Conservation (phyloP, 2,797 vertebrate species). For the Lagorchestes hirsutus region DNA sequence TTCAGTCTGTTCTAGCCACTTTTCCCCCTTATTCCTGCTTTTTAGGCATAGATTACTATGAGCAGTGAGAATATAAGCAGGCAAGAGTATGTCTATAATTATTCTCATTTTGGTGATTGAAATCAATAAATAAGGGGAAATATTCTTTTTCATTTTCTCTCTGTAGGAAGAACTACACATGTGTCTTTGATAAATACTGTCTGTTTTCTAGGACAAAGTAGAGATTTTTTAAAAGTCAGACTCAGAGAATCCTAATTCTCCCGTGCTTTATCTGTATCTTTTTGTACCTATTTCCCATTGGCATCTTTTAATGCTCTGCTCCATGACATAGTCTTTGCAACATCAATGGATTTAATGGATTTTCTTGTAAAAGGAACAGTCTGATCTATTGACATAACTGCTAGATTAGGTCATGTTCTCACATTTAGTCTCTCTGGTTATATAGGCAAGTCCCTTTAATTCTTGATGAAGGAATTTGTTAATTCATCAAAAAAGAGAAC, state of each 20-base stretch:
- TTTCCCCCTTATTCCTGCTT: neutral
- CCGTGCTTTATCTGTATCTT: neutral
- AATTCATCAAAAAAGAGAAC: neutral
- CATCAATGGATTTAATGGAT: neutral
- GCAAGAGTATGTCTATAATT: neutral
- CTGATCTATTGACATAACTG: neutral
- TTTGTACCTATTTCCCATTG: neutral
- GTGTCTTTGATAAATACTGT: neutral
- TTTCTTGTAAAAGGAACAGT: neutral
- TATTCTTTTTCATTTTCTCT: neutral
- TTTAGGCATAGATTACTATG: constrained; percentile 31
- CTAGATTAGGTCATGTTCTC: neutral
- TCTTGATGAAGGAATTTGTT: neutral
- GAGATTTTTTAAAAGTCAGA: neutral
- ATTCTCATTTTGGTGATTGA: neutral
- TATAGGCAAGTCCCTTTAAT: neutral
- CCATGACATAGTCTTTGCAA: constrained; percentile 13
- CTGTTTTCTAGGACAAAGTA: neutral
- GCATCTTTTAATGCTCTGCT: neutral
- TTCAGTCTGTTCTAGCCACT: neutral
- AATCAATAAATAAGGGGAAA: neutral
- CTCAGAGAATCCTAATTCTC: neutral
- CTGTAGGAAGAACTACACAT: neutral
- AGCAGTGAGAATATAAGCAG: neutral
- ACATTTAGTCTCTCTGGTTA: neutral